Conservation (phyloP, 2,797 vertebrate species). For the Hylomyscus alleni region DNA sequence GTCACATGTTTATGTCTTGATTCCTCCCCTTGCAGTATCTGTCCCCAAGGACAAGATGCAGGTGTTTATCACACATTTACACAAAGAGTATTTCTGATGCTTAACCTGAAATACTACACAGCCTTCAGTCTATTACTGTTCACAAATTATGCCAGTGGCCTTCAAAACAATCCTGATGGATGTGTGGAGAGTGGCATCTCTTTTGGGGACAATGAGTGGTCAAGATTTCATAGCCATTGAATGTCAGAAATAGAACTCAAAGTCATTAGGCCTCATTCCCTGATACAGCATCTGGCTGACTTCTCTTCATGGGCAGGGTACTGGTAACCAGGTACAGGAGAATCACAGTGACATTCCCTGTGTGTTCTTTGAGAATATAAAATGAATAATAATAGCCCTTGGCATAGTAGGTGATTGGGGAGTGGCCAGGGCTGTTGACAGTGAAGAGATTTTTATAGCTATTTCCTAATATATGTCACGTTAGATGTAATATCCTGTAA, state of each 20-base stretch:
- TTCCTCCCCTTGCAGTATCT: background rate
- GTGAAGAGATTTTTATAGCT: slow-evolving; percentile 27
- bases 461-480: slow-evolving; percentile 59
- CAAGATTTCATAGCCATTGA: background rate
- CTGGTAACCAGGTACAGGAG: background rate
- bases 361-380: slow-evolving; percentile 57
- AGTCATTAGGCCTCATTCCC: too few species aligned
- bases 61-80: background rate
- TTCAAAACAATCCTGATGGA: background rate
- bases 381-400: background rate
- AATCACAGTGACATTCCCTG: slow-evolving; percentile 14
- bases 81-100: background rate
- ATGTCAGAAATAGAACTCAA: background rate
- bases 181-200: background rate
- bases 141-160: background rate
- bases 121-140: background rate
- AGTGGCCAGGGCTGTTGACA: background rate
- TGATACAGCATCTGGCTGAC: background rate
- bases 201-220: background rate
- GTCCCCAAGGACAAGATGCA: slow-evolving; percentile 1
- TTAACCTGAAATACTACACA: background rate
- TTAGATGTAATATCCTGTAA: slow-evolving; percentile 58
- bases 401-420: background rate
- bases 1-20: slow-evolving; percentile 54
- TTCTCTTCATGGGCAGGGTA: background rate